Conservation (phyloP, 2,888 invertebrate species). For the Diarsia rubi region DNA sequence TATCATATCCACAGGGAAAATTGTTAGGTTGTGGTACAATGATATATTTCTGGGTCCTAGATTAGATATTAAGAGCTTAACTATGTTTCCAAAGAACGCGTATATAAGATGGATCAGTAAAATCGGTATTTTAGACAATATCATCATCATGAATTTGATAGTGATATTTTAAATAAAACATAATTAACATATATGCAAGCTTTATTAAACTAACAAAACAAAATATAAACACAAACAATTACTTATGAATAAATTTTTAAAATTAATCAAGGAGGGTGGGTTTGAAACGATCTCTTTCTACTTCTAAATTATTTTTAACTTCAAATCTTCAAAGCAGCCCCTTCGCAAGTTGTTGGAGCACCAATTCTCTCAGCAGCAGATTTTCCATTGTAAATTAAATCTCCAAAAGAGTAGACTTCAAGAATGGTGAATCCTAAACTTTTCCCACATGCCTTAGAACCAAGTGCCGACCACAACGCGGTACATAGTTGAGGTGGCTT, state of each 20-base stretch:
- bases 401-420: conserved; percentile 1
- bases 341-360: conserved; percentile 35
- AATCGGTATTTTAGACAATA: too few relatives aligned
- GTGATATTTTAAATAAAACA: not conserved
- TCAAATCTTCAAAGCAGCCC: conserved; percentile 30
- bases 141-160: too few relatives aligned
- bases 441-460: conserved; percentile 42
- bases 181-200: not conserved
- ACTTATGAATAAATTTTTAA: not conserved
- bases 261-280: not conserved
- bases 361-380: conserved; percentile 45
- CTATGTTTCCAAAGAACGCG: too few relatives aligned
- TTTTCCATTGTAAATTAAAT: conserved; percentile 37
- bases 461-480: conserved; percentile 43
- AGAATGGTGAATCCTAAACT: conserved; percentile 36
- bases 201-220: not conserved
- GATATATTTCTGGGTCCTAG: too few relatives aligned
- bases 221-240: not conserved
- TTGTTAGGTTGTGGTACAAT: too few relatives aligned
- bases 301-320: not conserved
- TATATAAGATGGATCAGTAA: too few relatives aligned
- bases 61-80: too few relatives aligned
- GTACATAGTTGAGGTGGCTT: conserved; percentile 36
- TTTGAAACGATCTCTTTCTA: not conserved
- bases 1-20: too few relatives aligned